Evolutionary conservation across 2,113 vertebrate genomes (phyloP), one percentile per base, ranked within the genome.

Genomic region (Lanius ludovicianus): DNA sequence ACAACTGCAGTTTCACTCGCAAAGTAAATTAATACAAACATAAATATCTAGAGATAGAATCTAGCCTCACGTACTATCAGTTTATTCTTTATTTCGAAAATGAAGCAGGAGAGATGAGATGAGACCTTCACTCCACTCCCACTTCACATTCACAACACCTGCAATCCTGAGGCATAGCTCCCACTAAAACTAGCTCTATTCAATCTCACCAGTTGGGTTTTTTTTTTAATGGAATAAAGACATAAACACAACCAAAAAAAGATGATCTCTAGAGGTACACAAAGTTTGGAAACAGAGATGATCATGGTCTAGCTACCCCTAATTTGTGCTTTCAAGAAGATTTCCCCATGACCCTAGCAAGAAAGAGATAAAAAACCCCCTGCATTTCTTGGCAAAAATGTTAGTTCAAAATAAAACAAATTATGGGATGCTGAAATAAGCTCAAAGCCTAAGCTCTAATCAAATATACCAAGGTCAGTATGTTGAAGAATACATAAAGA

Each of bases 261-360:
- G 3, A 31, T 6, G 3, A 0, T 31, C 31, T 11, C 28, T 9
- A 44, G 28, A 65, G 13, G 39, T 37, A 78, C 0, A 2, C 0
- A 74, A 21, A 52, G 4, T 35, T 69, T 6, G 11, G 31, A 52
- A 65, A 27, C 20, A 79, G 15, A 73, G 21, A 52, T 47, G 14
- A 68, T 52, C 8, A 7, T 9, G 16, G 25, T 24, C 8, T 9
- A 52, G 5, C 27, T 53, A 71, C 41, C 2, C 2, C 1, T 47
- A 8, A 47, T 56, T 46, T 62, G 10, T 27, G 7, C 16, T 57
- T 65, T 64, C 63, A 83, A 41, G 33, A 65, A 27, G 33, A 76
- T 68, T 68, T 57, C 35, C 13, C 7, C 9, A 14, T 5, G 1
- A 74, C 1, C 5, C 11, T 67, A 27, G n/a, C 69, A 75, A 69